These are phyloP conservation scores for Orussus abietinus DNA, from an alignment of 1,140 invertebrate genomes.

Conservation along the genomic window DNA sequence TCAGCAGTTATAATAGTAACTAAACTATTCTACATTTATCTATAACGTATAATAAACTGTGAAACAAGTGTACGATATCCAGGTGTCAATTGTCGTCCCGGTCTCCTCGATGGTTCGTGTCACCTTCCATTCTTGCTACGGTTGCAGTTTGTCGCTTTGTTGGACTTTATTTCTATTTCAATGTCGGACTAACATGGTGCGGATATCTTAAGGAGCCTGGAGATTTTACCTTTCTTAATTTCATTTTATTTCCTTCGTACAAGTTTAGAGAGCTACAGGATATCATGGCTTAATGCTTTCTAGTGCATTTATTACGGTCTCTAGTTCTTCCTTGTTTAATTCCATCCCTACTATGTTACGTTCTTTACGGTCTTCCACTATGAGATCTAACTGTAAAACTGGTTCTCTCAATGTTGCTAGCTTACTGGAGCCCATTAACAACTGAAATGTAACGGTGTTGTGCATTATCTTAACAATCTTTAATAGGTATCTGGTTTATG, in stretches of 20 bases:
- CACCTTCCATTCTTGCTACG: no score
- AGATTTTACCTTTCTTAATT: no score
- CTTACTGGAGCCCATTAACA: slow-evolving; percentile 47
- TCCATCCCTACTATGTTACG: slow-evolving; percentile 32
- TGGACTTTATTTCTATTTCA: no score
- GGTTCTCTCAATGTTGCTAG: slow-evolving; percentile 38
- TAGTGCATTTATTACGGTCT: slow-evolving; percentile 35
- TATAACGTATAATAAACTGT: slow-evolving; percentile 57
- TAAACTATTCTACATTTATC: slow-evolving; percentile 55
- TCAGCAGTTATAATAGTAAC: slow-evolving; percentile 54
- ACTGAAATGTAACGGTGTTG: slow-evolving; percentile 22
- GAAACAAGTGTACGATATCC: slow-evolving; percentile 47
- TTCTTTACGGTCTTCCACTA: slow-evolving; percentile 26
- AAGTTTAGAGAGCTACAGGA: no score
- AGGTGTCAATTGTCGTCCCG: background rate
- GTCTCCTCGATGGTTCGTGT: no score
- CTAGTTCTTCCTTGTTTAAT: slow-evolving; percentile 40
- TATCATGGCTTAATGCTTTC: slow-evolving; percentile 22
- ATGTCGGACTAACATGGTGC: no score
- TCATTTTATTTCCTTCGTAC: no score
- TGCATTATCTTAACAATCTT: background rate
- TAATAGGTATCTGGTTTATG: background rate
- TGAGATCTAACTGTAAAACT: slow-evolving; percentile 40
- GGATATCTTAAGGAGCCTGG: no score
- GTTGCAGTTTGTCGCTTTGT: no score